phyloP scores from a whole-genome alignment of 2,797 vertebrate genomes.

The Cuniculus paca region DNA sequence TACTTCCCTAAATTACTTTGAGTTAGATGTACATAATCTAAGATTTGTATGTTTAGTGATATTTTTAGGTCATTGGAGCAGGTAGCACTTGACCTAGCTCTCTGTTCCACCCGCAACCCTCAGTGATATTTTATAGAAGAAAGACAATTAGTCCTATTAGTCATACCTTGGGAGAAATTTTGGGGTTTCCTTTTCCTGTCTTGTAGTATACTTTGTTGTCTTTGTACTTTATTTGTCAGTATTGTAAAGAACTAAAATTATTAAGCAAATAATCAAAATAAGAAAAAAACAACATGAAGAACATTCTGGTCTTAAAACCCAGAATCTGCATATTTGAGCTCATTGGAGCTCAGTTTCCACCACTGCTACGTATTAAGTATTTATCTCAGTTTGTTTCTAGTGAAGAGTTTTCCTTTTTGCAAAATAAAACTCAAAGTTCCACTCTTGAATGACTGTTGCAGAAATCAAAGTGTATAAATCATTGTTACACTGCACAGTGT shows the following conservation, averaged over 20 bases:
- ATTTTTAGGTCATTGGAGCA: background rate
- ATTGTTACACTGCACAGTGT: background rate
- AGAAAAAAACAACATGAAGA: background rate
- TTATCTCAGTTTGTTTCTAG: background rate
- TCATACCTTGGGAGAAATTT: background rate
- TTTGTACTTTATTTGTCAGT: too few species aligned
- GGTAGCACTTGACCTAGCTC: background rate
- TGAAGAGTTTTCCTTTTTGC: background rate
- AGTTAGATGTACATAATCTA: background rate
- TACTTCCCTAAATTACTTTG: slow-evolving; percentile 27
- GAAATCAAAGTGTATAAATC: background rate
- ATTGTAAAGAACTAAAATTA: background rate
- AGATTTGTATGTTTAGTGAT: background rate
- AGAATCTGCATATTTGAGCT: slow-evolving; percentile 2
- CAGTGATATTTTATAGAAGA: background rate
- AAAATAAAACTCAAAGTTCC: background rate
- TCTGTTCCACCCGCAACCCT: background rate
- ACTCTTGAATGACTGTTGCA: background rate
- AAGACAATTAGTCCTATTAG: background rate
- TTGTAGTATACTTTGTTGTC: background rate
- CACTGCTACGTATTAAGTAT: background rate
- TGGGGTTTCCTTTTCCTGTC: background rate
- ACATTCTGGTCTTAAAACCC: background rate
- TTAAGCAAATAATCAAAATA: background rate
- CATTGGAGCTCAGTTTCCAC: background rate